Percentiles rank a stretch among this genome's conserved stretches.
Conservation (phyloP, 2,888 invertebrate genomes). For the Blastobasis adustella region DNA sequence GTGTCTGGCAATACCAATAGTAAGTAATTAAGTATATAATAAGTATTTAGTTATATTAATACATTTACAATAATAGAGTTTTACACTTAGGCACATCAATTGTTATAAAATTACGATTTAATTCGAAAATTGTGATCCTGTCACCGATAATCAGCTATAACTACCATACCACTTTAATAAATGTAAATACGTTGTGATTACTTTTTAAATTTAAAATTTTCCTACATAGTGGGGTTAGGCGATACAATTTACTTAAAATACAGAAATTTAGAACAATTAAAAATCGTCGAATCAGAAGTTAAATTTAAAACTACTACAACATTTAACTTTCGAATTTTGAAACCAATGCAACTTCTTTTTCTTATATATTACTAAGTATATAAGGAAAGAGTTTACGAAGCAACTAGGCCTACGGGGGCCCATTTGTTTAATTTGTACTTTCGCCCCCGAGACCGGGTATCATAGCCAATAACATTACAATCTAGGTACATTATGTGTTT, state of each 20-base stretch:
- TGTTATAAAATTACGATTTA: conserved; percentile 72
- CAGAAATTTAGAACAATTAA: conserved; percentile 18
- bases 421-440: conserved; percentile 71
- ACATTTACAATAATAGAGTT: conserved; percentile 62
- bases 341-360: conserved; percentile 45
- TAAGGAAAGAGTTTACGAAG: conserved; percentile 54
- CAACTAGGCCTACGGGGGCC: conserved; percentile 41
- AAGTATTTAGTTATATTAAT: conserved; percentile 34
- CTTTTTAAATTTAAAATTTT: conserved; percentile 8
- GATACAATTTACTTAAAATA: conserved; percentile 18
- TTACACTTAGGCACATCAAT: conserved; percentile 77
- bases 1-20: too few relatives aligned
- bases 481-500: conserved; percentile 41
- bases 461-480: conserved; percentile 37
- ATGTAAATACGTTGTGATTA: conserved; percentile 14
- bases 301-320: conserved; percentile 45
- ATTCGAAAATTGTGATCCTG: conserved; percentile 63
- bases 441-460: conserved; percentile 47
- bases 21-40: conserved; percentile 6
- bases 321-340: conserved; percentile 46
- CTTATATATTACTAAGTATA: conserved; percentile 50
- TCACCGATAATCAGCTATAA: conserved; percentile 46
- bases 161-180: conserved; percentile 50
- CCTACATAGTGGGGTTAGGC: conserved; percentile 36
- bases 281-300: conserved; percentile 25